Percentiles rank a stretch among this genome's conserved stretches.
Conservation (phyloP, 2,797 vertebrate species). For the Chaetodon trifasciatus region DNA sequence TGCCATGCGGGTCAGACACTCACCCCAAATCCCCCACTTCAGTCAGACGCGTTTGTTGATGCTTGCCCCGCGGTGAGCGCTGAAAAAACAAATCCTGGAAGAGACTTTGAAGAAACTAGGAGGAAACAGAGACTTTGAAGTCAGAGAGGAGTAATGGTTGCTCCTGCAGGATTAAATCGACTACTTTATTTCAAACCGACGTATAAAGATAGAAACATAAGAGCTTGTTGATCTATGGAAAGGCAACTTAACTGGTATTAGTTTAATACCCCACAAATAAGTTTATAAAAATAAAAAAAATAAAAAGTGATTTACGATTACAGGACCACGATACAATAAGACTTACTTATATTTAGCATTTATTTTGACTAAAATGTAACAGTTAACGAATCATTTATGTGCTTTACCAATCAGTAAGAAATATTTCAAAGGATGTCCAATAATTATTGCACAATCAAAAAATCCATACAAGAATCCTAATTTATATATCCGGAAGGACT, state of each 20-base stretch:
- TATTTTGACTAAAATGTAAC: background rate
- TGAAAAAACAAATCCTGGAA: constrained; percentile 17
- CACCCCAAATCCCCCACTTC: constrained; percentile 54
- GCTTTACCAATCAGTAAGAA: background rate
- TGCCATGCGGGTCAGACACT: constrained; percentile 48
- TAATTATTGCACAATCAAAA: background rate
- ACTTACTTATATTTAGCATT: background rate
- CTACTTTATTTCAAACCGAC: constrained; percentile 1
- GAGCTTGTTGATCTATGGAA: background rate
- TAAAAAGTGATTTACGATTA: background rate
- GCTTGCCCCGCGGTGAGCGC: constrained; percentile 18
- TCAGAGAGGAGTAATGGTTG: background rate
- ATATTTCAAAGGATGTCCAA: background rate
- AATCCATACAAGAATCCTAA: background rate
- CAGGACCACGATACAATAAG: background rate
- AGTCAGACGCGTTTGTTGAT: constrained; percentile 52
- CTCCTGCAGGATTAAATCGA: background rate
- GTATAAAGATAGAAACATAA: constrained; percentile 1
- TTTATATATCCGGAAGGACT: background rate
- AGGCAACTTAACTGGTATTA: background rate
- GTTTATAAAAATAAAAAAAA: background rate
- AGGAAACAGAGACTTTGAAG: constrained; percentile 18
- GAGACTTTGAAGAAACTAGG: constrained; percentile 4
- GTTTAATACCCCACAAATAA: background rate
- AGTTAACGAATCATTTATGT: background rate